Evolutionary conservation across 92 coral and sea anemone genomes (phyloP).

Genomic region (Pocillopora grandis): DNA sequence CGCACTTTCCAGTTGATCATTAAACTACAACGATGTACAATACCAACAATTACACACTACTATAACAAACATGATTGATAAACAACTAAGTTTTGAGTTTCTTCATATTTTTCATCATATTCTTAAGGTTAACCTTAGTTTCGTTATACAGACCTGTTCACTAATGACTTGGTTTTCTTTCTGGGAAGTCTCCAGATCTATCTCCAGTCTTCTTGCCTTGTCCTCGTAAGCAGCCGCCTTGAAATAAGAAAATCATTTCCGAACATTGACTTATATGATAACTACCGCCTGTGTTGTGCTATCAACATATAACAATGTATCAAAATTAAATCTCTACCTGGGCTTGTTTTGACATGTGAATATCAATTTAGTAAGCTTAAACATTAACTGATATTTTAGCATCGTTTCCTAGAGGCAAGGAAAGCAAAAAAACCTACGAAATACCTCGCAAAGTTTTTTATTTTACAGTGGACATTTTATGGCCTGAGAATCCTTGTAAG

Average conservation of each 20-base stretch:
- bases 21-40: constrained; percentile 44
- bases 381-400: too few species aligned
- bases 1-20: constrained; percentile 63
- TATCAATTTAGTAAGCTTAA: too few species aligned
- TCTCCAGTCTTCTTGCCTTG: constrained; percentile 74
- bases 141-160: constrained; percentile 58
- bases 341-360: too few species aligned
- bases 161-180: constrained; percentile 74
- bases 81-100: not conserved
- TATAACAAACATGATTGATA: not conserved
- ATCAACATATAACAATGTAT: too few species aligned
- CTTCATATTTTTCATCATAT: not conserved
- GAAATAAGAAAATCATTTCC: not conserved
- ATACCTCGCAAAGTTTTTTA: too few species aligned
- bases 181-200: constrained; percentile 77
- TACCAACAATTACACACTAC: too few species aligned
- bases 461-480: not conserved
- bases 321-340: too few species aligned
- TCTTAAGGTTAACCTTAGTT: not conserved
- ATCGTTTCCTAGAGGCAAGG: too few species aligned
- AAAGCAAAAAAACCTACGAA: too few species aligned
- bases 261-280: not conserved
- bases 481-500: not conserved
- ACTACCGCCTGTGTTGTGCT: not conserved
- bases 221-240: constrained; percentile 90